Percentiles rank a stretch among this genome's conserved stretches.
These are phyloP conservation scores for Bombus fervidus DNA, from an alignment of 1,140 invertebrate genomes.

Conservation along the genomic window DNA sequence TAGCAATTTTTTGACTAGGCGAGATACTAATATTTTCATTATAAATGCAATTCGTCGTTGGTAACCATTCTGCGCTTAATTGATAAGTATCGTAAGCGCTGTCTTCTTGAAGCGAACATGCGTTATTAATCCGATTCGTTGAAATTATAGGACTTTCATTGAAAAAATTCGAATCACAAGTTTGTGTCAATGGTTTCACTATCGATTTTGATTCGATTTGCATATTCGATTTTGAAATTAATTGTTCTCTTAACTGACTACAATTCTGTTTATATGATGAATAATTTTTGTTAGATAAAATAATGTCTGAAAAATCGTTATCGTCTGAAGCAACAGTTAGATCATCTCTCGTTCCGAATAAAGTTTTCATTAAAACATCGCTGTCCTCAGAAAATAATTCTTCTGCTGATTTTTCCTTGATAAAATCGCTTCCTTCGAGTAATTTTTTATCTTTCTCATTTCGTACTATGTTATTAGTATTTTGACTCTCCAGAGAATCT, in stretches of 20 bases:
- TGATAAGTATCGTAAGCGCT: constrained; percentile 31
- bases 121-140: neutral
- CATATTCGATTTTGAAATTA: neutral
- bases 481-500: neutral
- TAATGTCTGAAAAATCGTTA: neutral
- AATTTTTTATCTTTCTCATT: neutral
- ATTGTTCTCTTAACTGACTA: neutral
- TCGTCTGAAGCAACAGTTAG: too few relatives aligned
- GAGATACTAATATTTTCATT: neutral
- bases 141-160: neutral
- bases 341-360: too few relatives aligned
- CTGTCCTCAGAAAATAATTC: neutral
- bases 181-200: too few relatives aligned
- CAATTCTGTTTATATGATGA: neutral
- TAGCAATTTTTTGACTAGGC: neutral
- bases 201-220: too few relatives aligned
- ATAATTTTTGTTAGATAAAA: neutral
- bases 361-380: neutral
- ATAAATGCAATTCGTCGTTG: too few relatives aligned
- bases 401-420: neutral
- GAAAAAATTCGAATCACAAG: neutral
- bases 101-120: neutral
- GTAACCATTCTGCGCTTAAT: neutral
- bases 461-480: neutral
- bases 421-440: neutral